These are phyloP conservation scores for Oxyura jamaicensis DNA, from an alignment of 2,113 vertebrate species.

Conservation along the genomic window DNA sequence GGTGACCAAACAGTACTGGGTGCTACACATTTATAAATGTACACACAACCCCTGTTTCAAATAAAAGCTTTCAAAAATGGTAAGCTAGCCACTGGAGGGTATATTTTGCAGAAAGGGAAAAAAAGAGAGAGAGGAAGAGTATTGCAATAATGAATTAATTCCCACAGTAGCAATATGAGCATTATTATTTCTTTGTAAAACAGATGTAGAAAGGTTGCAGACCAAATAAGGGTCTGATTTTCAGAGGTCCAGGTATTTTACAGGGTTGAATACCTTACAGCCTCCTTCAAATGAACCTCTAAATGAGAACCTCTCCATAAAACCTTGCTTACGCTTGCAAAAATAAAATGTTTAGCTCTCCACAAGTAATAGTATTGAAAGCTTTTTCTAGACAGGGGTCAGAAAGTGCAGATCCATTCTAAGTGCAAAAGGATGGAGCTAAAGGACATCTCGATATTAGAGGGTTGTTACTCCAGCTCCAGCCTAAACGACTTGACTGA, in stretches of 20 bases:
- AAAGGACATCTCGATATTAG: not conserved
- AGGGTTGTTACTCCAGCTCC: not conserved
- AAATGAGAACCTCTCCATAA: not conserved
- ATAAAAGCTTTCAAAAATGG: not conserved
- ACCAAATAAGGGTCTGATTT: not conserved
- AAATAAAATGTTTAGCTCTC: not conserved
- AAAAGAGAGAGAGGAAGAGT: not conserved
- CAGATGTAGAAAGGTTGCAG: not conserved
- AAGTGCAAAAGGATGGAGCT: not conserved
- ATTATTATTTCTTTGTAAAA: not conserved
- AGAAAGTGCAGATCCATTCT: constrained; percentile 18
- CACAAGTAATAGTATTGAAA: constrained; percentile 37
- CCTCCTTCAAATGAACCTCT: not conserved
- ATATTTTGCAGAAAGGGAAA: not conserved
- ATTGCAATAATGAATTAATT: not conserved
- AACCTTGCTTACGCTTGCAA: constrained; percentile 28
- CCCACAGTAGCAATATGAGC: not conserved
- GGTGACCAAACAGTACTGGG: not conserved
- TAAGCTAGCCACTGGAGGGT: not conserved
- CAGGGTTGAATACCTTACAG: not conserved
- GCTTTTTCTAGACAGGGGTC: constrained; percentile 27
- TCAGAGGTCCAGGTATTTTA: not conserved
- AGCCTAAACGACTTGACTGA: not conserved
- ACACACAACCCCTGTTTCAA: not conserved
- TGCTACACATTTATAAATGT: not conserved